phyloP scores from a whole-genome alignment of 1,140 invertebrate genomes.

The Xylocopa sonorina region DNA sequence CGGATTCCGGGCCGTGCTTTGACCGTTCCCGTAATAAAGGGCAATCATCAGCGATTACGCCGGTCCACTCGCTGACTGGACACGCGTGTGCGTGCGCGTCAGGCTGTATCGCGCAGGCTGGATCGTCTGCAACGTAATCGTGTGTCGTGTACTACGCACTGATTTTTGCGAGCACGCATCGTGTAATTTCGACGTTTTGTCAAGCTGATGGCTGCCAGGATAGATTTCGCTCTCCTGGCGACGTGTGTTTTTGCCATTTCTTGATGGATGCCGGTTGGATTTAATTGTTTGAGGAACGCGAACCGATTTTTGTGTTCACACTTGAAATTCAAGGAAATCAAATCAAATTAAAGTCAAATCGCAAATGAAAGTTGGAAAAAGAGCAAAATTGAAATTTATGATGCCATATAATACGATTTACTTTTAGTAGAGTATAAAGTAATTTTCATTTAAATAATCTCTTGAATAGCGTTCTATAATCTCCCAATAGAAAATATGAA shows the following conservation, averaged over 20 bases:
- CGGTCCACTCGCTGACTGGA: conserved; percentile 55
- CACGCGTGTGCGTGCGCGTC: conserved; percentile 28
- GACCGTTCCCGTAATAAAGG: conserved; percentile 79
- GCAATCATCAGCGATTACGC: conserved; percentile 79
- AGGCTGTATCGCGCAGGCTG: not conserved
- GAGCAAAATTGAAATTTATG: no score
- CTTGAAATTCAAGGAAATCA: no score
- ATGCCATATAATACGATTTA: no score
- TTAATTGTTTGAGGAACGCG: no score
- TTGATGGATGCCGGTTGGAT: not conserved
- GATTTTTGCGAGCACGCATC: not conserved
- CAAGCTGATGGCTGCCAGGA: no score
- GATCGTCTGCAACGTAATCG: conserved; percentile 11
- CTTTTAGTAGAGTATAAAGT: no score
- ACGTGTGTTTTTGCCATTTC: not conserved
- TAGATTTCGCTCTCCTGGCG: not conserved
- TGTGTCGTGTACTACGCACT: conserved; percentile 1
- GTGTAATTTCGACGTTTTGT: conserved; percentile 26
- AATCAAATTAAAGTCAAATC: no score
- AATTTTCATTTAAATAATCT: no score
- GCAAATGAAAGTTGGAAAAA: no score
- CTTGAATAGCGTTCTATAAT: no score
- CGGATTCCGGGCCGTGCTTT: conserved; percentile 77
- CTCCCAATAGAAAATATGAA: no score
- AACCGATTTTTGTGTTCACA: no score